These are phyloP conservation scores for Habrosyne pyritoides DNA, from an alignment of 2,888 invertebrate species.

Conservation along the genomic window DNA sequence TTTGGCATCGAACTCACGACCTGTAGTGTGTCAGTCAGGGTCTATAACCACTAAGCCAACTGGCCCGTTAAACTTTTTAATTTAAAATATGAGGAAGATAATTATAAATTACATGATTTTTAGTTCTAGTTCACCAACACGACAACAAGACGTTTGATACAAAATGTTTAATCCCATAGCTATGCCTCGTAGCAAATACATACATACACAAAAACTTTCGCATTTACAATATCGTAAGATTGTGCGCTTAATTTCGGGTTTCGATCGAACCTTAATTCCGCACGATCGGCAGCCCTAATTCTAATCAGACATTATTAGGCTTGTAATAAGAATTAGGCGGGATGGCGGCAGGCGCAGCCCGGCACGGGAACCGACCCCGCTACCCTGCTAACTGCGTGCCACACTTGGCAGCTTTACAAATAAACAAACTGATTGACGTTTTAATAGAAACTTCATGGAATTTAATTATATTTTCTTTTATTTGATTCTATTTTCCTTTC, in stretches of 20 bases:
- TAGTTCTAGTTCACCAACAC: no score
- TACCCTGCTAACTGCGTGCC: constrained; percentile 26
- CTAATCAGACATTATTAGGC: constrained; percentile 23
- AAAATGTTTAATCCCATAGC: no score
- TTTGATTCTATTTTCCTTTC: neutral
- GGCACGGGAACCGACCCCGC: constrained; percentile 25
- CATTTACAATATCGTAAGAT: neutral
- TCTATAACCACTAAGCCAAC: no score
- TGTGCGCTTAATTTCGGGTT: neutral
- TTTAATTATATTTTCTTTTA: constrained; percentile 2
- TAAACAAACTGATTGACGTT: constrained; percentile 3
- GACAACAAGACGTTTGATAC: no score
- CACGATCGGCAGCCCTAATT: neutral
- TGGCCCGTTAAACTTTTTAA: no score
- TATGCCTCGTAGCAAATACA: no score
- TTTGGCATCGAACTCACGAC: no score
- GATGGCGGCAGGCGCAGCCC: constrained; percentile 31
- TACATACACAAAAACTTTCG: no score
- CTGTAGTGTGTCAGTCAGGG: no score
- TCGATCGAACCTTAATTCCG: neutral
- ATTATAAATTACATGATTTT: no score
- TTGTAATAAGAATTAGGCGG: constrained; percentile 28
- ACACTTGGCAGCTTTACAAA: constrained; percentile 26
- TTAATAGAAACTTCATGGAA: constrained; percentile 3
- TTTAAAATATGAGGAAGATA: no score